Evolutionary conservation across 2,113 vertebrate species (phyloP).

Genomic region (Odobenus rosmarus): DNA sequence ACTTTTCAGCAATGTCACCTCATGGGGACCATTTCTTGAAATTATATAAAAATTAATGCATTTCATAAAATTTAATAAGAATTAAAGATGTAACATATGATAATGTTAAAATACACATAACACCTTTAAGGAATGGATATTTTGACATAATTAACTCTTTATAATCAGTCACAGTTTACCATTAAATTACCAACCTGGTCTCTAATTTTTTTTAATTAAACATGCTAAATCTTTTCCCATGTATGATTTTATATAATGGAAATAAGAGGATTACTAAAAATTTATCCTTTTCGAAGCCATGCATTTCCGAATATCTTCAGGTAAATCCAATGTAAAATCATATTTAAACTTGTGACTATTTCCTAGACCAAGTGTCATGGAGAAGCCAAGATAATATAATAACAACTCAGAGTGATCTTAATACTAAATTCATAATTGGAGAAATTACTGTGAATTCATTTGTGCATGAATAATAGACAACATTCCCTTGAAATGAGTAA

Average conservation of each 20-base stretch:
- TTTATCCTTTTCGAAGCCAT: background rate
- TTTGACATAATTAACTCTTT: background rate
- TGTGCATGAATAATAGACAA: background rate
- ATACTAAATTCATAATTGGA: background rate
- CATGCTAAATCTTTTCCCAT: background rate
- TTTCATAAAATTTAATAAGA: background rate
- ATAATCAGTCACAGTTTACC: background rate
- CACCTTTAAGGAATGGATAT: background rate
- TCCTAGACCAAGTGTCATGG: background rate
- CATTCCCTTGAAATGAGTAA: background rate
- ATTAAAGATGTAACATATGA: background rate
- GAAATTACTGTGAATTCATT: background rate
- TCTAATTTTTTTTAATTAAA: constrained; percentile 43
- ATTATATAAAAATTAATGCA: background rate
- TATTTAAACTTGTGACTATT: background rate
- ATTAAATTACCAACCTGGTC: background rate
- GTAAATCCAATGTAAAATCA: background rate
- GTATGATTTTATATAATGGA: background rate
- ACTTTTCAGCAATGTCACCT: background rate
- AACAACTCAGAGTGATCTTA: background rate
- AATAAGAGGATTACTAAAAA: background rate
- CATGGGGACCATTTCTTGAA: background rate
- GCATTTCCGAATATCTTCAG: background rate
- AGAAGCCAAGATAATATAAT: background rate
- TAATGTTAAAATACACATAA: background rate